A percentile compares a stretch with the other conserved stretches of the same genome.
phyloP scores from a whole-genome alignment of 2,797 vertebrate species.

The Amphiprion clarkii region DNA sequence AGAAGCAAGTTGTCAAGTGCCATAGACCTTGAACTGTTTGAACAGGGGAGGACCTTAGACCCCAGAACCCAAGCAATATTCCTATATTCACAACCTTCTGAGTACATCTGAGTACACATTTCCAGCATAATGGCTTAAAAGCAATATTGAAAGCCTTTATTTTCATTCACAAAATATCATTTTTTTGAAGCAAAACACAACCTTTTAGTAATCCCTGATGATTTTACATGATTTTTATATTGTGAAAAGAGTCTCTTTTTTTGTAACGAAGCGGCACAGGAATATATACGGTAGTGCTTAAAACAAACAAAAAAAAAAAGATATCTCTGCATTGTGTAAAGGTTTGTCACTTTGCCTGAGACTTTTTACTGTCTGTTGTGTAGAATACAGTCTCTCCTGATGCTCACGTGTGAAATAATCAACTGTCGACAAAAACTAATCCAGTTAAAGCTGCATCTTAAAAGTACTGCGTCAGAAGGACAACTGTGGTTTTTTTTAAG shows the following conservation, averaged over 20 bases:
- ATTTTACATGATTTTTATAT: conserved; percentile 89
- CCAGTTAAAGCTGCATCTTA: conserved; percentile 34
- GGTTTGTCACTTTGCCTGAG: conserved; percentile 59
- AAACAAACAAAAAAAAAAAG: conserved; percentile 16
- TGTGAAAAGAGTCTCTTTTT: conserved; percentile 40
- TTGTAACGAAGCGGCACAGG: conserved; percentile 77
- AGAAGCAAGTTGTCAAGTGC: conserved; percentile 89
- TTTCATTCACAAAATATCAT: conserved; percentile 75
- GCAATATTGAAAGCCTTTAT: conserved; percentile 87
- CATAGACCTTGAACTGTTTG: conserved; percentile 95
- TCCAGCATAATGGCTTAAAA: conserved; percentile 82
- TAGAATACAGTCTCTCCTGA: conserved; percentile 38
- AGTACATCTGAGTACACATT: conserved; percentile 58
- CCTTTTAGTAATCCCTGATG: conserved; percentile 93
- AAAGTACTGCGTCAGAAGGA: conserved; percentile 20
- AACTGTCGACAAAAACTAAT: conserved; percentile 14
- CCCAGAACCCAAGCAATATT: conserved; percentile 90
- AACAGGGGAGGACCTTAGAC: conserved; percentile 73
- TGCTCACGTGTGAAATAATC: conserved; percentile 54
- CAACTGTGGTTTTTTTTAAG: conserved; percentile 38
- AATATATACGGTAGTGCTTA: conserved; percentile 70
- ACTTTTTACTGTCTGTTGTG: conserved; percentile 47
- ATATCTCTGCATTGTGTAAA: conserved; percentile 66
- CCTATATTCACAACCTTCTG: conserved; percentile 77
- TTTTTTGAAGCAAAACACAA: conserved; percentile 82